Evolutionary conservation across 2,888 invertebrate genomes (phyloP), one percentile per base, ranked within the genome.

Genomic region (Molorchus minor): DNA sequence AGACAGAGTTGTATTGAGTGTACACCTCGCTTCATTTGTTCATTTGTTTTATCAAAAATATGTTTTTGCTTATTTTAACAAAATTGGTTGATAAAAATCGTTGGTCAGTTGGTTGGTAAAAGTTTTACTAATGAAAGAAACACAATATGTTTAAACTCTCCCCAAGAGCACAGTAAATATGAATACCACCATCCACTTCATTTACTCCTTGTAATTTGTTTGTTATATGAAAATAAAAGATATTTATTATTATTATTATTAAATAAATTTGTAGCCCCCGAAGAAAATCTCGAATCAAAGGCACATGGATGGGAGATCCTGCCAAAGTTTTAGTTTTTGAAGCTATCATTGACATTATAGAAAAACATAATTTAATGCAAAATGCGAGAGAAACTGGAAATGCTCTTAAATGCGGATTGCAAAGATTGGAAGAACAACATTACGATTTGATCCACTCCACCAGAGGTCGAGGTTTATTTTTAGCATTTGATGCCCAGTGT

Each of bases 291-390:
- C 86, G 98, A 57, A 91, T 99, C 66, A 98, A 97, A 82, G 99
- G 99, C 81, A 98, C 98, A 0, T 99, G 99, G 98, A 93, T 98
- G 90, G 99, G 99, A 8, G 99, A 99, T 80, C 98, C 98, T 2
- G 88, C 94, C 54, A 99, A 98, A 82, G 75, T 99, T 38, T 81
- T 96, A 43, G 81, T 98, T n/a, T 81, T 99, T 53, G 93, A 96
- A 75, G 88, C 88, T 60, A 88, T 96, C 2, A 75, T 98, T 30
- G 86, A 92, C 46, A 92, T 94, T 0, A 91, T 99, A 4, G 86
- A 89, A 74, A 83, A 88, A 25, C 90, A 98, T 13, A 87, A 91
- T 54, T 84, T 99, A 12, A 77, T 99, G 49, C 82, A 86, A 0
- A 85, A 88, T 67, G 95, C 93, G 0, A 81, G 84, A 45, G 82